phyloP scores from a whole-genome alignment of 2,797 vertebrate species.

The Strix occidentalis region DNA sequence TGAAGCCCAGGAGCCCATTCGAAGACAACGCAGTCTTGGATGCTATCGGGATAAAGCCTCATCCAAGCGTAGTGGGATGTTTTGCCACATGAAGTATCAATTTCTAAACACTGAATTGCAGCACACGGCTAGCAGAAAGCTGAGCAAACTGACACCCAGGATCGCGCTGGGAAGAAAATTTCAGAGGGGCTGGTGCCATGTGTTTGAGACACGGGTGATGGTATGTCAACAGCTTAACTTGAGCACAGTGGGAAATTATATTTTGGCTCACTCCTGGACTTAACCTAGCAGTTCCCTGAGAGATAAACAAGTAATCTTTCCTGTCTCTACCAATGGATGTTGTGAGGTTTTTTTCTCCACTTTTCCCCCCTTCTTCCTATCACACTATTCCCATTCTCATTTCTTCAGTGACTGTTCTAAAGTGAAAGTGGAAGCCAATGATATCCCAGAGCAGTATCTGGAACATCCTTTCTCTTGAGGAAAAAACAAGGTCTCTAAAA shows the following conservation, averaged over 20 bases:
- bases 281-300: neutral
- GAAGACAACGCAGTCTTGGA: neutral
- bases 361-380: neutral
- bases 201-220: neutral
- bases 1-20: neutral
- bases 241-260: neutral
- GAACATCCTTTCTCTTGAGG: neutral
- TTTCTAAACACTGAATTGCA: neutral
- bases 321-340: neutral
- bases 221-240: neutral
- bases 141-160: neutral
- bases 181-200: neutral
- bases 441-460: neutral
- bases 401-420: neutral
- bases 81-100: neutral
- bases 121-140: neutral
- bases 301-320: neutral
- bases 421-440: neutral
- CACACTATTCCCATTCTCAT: neutral
- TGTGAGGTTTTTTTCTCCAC: neutral
- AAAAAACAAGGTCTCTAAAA: neutral
- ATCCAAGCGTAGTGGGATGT: neutral
- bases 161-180: neutral
- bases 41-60: neutral
- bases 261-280: neutral